Base-by-base conservation (phyloP, 2,888 invertebrate species). In the Lepidocyrtinus sp. region DNA sequence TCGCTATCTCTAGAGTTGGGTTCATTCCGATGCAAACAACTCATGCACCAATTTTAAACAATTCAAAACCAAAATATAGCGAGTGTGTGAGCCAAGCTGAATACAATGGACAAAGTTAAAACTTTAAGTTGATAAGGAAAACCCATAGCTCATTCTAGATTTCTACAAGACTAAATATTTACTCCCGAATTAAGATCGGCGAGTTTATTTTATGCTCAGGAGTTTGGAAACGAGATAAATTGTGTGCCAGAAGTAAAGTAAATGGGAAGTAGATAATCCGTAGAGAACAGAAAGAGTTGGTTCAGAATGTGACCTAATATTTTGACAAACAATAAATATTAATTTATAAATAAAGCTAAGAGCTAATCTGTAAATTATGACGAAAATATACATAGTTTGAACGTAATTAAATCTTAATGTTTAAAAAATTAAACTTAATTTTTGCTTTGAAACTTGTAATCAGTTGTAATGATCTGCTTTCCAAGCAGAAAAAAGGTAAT, bases 251-350 rank as follows among this genome's bases (percentile, higher is more conserved):
- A 78, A 36, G 70, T 70, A 62, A 81, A 73, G 82, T 82, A 84
- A 84, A 83, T 84, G 81, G 81, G 76, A 78, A 82, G 81, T 74
- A 82, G 85, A 85, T 85, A 83, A 80, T 84, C 82, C 76, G 67
- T 45, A 61, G 65, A 62, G 62, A 45, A 71, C 64, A 77, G 63
- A n/a, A n/a, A n/a, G n/a, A n/a, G n/a, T n/a, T n/a, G n/a, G n/a
- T n/a, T n/a, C n/a, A n/a, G n/a, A n/a, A n/a, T n/a, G n/a, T n/a
- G n/a, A n/a, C n/a, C n/a, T n/a, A n/a, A n/a, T n/a, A n/a, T n/a
- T n/a, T n/a, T n/a, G n/a, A n/a, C n/a, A n/a, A n/a, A n/a, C n/a
- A n/a, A n/a, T n/a, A n/a, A n/a, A n/a, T n/a, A n/a, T n/a, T n/a
- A n/a, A n/a, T n/a, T n/a, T n/a, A n/a, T n/a, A n/a, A n/a, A n/a